Percentiles rank a stretch among this genome's conserved stretches.
Conservation (phyloP, 2,113 vertebrate genomes). For the Scomber japonicus region DNA sequence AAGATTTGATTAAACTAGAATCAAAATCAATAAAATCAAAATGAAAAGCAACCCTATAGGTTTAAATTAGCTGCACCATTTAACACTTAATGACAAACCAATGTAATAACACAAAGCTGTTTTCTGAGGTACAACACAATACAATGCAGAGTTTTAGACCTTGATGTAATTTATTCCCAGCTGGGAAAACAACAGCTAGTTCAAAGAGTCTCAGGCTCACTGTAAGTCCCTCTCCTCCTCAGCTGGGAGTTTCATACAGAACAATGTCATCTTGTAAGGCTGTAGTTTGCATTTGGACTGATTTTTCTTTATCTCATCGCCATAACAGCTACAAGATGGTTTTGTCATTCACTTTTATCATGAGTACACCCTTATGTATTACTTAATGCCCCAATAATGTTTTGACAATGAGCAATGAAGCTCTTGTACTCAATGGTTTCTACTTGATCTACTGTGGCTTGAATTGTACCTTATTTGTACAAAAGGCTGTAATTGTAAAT, state of each 20-base stretch:
- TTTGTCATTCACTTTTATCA: background rate
- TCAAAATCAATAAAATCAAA: background rate
- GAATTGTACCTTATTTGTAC: too few relatives aligned
- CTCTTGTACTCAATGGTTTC: too few relatives aligned
- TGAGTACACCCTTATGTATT: background rate
- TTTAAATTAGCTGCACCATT: background rate
- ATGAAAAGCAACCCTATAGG: background rate
- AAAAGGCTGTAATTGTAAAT: too few relatives aligned
- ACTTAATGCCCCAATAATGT: too few relatives aligned
- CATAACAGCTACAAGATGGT: background rate
- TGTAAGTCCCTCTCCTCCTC: background rate
- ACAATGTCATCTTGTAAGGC: background rate
- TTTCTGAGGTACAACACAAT: background rate
- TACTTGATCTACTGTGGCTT: too few relatives aligned
- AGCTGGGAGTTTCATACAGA: background rate
- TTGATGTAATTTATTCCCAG: slow-evolving; percentile 39
- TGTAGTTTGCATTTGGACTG: background rate
- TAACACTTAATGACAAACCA: background rate
- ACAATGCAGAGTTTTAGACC: background rate
- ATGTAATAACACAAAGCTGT: background rate
- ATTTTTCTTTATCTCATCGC: slow-evolving; percentile 1
- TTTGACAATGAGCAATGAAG: too few relatives aligned
- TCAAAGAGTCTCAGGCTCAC: background rate
- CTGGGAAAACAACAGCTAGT: slow-evolving; percentile 18
- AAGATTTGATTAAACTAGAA: background rate